Base-by-base conservation (phyloP, 2,888 invertebrate species). In the Nomada fabriciana region DNA sequence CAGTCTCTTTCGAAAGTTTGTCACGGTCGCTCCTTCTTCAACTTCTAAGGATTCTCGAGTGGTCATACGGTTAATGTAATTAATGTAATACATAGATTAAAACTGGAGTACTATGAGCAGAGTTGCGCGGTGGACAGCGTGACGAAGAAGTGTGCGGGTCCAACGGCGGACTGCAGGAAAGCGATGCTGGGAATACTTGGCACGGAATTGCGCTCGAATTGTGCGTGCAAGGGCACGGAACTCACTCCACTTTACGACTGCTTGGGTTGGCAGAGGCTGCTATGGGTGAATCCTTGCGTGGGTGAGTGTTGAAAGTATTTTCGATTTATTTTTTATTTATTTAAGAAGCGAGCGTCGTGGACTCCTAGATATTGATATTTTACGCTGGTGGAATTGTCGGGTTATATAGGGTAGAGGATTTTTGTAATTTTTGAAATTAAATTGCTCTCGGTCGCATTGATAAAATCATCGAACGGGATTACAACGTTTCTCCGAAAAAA, bases 221-320 rank as follows among this genome's bases (percentile, higher is more conserved):
- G 98, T 92, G 97, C 97, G 60, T 98, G 98, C 93, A 96, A 97
- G 84, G 97, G 97, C 52, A 97, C 97, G 2, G 98, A 98, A 94
- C 96, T 97, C 91, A 96, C 97, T 55, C 97, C 98, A 93, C 95
- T 98, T 52, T 98, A 98, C 93, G 97, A 97, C 91, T 98, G 98
- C 90, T 95, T 98, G 0, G 98, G 98, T 71, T 98, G 98, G 98
- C 97, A 98, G 91, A 94, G 98, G 79, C 95, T 98, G 57, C 95
- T 98, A 55, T 98, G 98, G 98, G 96, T 98, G 80, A 98, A 98
- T 94, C 98, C 98, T 71, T 98, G 98, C 94, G 98, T 98, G 89
- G 98, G 98, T 98, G 94, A 96, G 97, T 95, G 43, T 57, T 15
- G n/a, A 10, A 36, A 20, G n/a, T 23, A 2, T 23, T 3, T 10